Evolutionary conservation across 2,797 vertebrate genomes (phyloP), one percentile per base, ranked within the genome.

Genomic region (Chaetophractus vellerosus): DNA sequence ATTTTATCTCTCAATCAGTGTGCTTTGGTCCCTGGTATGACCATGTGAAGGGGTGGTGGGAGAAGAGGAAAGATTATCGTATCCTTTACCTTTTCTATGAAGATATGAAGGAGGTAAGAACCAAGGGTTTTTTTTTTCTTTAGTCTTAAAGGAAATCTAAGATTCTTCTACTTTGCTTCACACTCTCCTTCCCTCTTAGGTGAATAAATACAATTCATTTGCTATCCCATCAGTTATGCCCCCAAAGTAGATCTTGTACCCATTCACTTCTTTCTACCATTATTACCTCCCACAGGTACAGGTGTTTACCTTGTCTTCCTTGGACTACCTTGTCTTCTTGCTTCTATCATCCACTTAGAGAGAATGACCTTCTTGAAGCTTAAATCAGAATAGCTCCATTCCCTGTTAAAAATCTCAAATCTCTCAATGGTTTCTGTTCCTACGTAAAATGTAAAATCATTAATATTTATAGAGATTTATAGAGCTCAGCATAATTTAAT

Each of bases 71-170:
- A 93, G 97, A 98, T 0, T 96, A 99, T 86, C 97, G 97, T 36
- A 97, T 99, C 41, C 98, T 99, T 83, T 99, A 98, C 90, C 97
- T 99, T 78, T 99, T 99, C 97, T 99, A 99, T 63, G 99, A 99
- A 96, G 99, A 99, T 86, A 95, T 99, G 97, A 98, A 98, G 93
- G 98, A 99, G 98, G 99, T 99, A 93, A 98, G 94, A 55, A 14
- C 1, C 19, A 76, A 66, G 2, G 74, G 45, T 0, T 80, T 55
- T 5, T 55, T 55, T 55, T 8, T 91, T 69, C 18, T 76, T 84
- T n/a, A n/a, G 36, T 88, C 91, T 91, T 88, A 18, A 87, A 61
- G 21, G 9, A 94, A 84, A 74, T 5, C 3, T 48, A 57, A 59
- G 8, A 26, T 88, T 85, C 15, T 33, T 48, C 6, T 87, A 69